Conservation (phyloP, 1,140 invertebrate species). For the Brachionus rubens region DNA sequence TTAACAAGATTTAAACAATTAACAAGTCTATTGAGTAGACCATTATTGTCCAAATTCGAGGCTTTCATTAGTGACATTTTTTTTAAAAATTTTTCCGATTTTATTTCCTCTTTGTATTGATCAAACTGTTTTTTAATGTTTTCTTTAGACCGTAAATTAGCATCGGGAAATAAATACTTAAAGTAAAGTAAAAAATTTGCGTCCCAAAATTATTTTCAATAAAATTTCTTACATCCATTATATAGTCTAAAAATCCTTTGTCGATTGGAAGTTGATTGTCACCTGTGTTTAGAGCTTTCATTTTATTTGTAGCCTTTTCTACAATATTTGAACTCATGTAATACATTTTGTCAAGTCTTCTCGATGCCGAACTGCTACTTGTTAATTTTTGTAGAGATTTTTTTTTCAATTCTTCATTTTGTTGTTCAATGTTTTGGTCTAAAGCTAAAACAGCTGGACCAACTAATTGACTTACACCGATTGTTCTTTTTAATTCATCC, state of each 20-base stretch:
- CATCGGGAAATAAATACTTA: slow-evolving; percentile 82
- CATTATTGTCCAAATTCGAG: slow-evolving; percentile 66
- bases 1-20: slow-evolving; percentile 74
- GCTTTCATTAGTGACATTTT: slow-evolving; percentile 65
- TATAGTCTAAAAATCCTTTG: slow-evolving; percentile 68
- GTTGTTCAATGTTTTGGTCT: not conserved
- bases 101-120: not conserved
- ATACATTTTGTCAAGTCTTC: slow-evolving; percentile 34
- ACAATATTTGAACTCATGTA: slow-evolving; percentile 48
- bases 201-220: not conserved
- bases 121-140: slow-evolving; percentile 47
- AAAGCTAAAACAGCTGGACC: not conserved
- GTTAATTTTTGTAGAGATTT: slow-evolving; percentile 35
- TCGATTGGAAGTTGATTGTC: slow-evolving; percentile 71
- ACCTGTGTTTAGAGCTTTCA: slow-evolving; percentile 54
- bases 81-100: not conserved
- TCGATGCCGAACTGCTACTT: not conserved
- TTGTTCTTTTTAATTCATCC: slow-evolving; percentile 18
- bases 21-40: slow-evolving; percentile 78
- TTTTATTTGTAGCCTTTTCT: slow-evolving; percentile 52
- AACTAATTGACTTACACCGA: slow-evolving; percentile 11
- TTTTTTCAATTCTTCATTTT: not conserved
- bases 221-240: slow-evolving; percentile 64
- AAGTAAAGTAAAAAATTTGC: slow-evolving; percentile 27
- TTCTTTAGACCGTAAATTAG: slow-evolving; percentile 63